These are phyloP conservation scores for Acipenser transmontanus DNA, from an alignment of 2,797 vertebrate species.

Conservation along the genomic window DNA sequence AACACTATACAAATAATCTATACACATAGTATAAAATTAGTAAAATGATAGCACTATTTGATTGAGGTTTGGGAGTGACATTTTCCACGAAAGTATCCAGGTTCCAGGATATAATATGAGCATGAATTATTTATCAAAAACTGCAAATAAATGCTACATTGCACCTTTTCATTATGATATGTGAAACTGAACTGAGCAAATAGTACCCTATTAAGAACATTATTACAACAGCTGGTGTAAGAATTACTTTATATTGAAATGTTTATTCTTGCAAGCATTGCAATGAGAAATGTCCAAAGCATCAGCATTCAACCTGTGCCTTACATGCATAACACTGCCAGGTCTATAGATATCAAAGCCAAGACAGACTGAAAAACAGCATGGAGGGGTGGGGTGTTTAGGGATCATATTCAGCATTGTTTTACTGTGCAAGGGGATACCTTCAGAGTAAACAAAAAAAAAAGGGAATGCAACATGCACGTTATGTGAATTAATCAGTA, in stretches of 20 bases:
- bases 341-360: constrained; percentile 47
- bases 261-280: constrained; percentile 22
- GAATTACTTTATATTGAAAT: constrained; percentile 21
- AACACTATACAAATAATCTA: too few species aligned
- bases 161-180: neutral
- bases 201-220: neutral
- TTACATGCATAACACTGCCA: constrained; percentile 39
- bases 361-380: constrained; percentile 37
- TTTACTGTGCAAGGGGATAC: constrained; percentile 9
- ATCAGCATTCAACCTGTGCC: constrained; percentile 47
- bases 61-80: too few species aligned
- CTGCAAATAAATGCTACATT: neutral
- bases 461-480: too few species aligned
- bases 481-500: too few species aligned
- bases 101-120: neutral
- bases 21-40: too few species aligned
- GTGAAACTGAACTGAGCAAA: neutral
- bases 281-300: constrained; percentile 37
- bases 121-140: constrained; percentile 3
- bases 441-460: neutral
- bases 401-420: constrained; percentile 23
- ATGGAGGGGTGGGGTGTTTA: constrained; percentile 29
- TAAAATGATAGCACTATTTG: too few species aligned
- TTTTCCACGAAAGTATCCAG: neutral
- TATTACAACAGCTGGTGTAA: neutral